Percentiles rank a stretch among this genome's conserved stretches.
phyloP scores from a whole-genome alignment of 2,113 vertebrate genomes.

The Eupsittula cactorum region DNA sequence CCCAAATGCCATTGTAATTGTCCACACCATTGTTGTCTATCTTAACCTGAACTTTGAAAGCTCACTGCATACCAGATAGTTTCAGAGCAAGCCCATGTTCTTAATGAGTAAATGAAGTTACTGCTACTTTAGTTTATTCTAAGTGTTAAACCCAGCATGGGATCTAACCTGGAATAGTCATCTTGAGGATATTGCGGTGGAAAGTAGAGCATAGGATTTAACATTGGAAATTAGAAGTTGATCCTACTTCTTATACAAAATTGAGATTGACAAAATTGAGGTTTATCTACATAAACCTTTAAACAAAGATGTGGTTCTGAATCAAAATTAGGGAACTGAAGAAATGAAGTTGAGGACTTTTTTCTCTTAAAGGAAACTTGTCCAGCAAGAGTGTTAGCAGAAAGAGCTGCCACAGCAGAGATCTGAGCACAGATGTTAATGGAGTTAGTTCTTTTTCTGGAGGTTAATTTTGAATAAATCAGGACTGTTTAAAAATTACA shows the following conservation, averaged over 20 bases:
- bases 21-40: not conserved
- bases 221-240: constrained; percentile 81
- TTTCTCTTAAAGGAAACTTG: constrained; percentile 76
- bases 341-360: constrained; percentile 75
- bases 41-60: not conserved
- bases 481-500: constrained; percentile 38
- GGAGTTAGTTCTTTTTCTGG: not conserved
- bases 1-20: not conserved
- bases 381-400: not conserved
- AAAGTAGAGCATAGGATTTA: constrained; percentile 73
- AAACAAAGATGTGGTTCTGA: constrained; percentile 80
- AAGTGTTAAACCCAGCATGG: constrained; percentile 50
- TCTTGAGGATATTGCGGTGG: constrained; percentile 61
- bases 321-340: constrained; percentile 76
- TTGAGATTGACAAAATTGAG: constrained; percentile 82
- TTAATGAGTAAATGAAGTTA: constrained; percentile 47
- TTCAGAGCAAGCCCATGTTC: not conserved
- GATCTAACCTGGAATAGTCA: constrained; percentile 44
- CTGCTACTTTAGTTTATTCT: constrained; percentile 41
- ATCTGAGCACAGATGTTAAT: not conserved
- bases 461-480: constrained; percentile 51
- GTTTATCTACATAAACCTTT: constrained; percentile 82
- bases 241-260: constrained; percentile 79
- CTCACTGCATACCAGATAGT: not conserved
- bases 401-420: not conserved